phyloP scores from a whole-genome alignment of 2,113 vertebrate genomes.

The Toxotes jaculatrix region DNA sequence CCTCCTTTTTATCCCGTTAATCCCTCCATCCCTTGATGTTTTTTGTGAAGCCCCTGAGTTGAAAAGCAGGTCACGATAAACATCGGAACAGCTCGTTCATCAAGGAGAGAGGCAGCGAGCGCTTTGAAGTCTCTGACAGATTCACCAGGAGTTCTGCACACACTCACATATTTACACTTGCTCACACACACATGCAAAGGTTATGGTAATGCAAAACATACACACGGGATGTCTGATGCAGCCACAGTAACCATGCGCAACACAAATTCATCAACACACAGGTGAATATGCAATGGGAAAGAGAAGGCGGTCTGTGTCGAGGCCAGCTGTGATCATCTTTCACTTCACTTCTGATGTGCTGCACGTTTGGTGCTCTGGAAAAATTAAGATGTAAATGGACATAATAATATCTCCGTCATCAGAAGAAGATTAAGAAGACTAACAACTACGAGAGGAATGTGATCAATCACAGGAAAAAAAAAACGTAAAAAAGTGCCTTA shows the following conservation, averaged over 20 bases:
- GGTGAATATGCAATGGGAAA: slow-evolving; percentile 32
- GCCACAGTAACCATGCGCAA: slow-evolving; percentile 33
- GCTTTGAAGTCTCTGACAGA: slow-evolving; percentile 80
- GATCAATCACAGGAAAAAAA: background rate
- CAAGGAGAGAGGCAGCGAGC: slow-evolving; percentile 62
- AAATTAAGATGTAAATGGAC: background rate
- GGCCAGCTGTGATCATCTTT: slow-evolving; percentile 47
- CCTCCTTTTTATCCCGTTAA: slow-evolving; percentile 67
- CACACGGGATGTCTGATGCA: slow-evolving; percentile 31
- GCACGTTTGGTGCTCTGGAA: background rate
- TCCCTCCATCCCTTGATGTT: slow-evolving; percentile 76
- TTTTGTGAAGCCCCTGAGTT: slow-evolving; percentile 74
- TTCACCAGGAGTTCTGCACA: slow-evolving; percentile 59
- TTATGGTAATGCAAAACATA: slow-evolving; percentile 55
- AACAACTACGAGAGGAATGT: background rate
- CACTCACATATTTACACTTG: slow-evolving; percentile 5
- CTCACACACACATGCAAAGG: slow-evolving; percentile 39
- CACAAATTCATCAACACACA: slow-evolving; percentile 41
- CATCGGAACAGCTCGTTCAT: slow-evolving; percentile 77
- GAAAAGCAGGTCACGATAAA: slow-evolving; percentile 81
- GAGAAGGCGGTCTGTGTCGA: slow-evolving; percentile 31
- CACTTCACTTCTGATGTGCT: slow-evolving; percentile 26
- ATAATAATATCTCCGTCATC: background rate
- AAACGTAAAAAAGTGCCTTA: background rate
- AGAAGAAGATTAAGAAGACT: background rate